These are phyloP conservation scores for Acanthoscelides obtectus DNA, from an alignment of 2,888 invertebrate genomes.

Conservation along the genomic window DNA sequence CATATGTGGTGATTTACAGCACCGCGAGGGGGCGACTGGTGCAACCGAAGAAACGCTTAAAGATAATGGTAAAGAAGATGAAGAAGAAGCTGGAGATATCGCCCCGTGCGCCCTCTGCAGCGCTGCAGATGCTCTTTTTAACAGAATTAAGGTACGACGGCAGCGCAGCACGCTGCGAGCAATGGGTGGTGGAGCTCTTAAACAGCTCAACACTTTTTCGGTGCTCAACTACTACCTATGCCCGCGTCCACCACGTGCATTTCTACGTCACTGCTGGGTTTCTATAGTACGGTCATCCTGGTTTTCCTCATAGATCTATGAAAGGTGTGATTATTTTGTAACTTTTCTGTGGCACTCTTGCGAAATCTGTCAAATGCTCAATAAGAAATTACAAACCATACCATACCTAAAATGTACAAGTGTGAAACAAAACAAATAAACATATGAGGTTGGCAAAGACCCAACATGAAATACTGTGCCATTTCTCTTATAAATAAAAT, in stretches of 20 bases:
- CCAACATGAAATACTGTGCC: too few species aligned
- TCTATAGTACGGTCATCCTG: background rate
- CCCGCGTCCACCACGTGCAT: background rate
- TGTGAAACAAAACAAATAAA: too few species aligned
- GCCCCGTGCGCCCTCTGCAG: background rate
- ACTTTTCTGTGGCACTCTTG: too few species aligned
- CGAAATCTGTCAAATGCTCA: too few species aligned
- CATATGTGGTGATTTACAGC: background rate
- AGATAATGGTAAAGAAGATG: background rate
- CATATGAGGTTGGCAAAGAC: too few species aligned
- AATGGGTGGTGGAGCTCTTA: conserved; percentile 22
- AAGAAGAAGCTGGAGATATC: background rate
- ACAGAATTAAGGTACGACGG: conserved; percentile 38
- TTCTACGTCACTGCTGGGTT: background rate
- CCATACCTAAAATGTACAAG: too few species aligned
- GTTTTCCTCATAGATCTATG: too few species aligned
- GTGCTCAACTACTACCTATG: background rate
- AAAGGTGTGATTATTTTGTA: too few species aligned
- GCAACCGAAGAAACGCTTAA: background rate
- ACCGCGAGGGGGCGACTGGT: background rate
- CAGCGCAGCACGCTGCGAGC: conserved; percentile 34
- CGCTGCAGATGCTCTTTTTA: conserved; percentile 27
- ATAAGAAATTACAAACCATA: too few species aligned
- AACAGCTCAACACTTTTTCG: background rate
- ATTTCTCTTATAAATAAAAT: too few species aligned